Evolutionary conservation across 2,888 invertebrate species (phyloP).

Genomic region (Meloe dianella): DNA sequence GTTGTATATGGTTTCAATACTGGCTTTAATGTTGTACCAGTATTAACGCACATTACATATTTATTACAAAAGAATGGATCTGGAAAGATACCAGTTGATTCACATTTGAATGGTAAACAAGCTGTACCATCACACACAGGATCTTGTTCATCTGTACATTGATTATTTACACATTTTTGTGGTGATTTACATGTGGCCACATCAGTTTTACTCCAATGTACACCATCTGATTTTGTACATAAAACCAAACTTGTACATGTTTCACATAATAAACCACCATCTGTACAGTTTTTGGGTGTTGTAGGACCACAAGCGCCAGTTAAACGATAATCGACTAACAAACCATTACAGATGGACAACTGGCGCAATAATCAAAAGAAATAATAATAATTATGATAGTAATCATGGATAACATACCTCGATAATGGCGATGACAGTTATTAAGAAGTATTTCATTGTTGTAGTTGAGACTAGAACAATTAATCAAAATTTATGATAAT

Average conservation of each 20-base stretch:
- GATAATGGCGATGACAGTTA: too few species aligned
- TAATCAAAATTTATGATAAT: too few species aligned
- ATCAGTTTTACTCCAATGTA: neutral
- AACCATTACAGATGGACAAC: neutral
- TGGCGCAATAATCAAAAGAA: too few species aligned
- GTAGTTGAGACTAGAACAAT: too few species aligned
- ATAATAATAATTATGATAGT: too few species aligned
- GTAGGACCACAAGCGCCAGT: neutral
- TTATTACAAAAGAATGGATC: slow-evolving; percentile 14
- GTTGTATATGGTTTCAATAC: neutral
- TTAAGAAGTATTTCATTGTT: too few species aligned
- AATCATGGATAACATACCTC: too few species aligned
- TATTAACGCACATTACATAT: slow-evolving; percentile 13
- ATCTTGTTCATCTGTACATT: neutral
- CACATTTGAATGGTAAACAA: slow-evolving; percentile 13
- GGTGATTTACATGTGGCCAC: neutral
- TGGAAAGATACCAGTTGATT: neutral
- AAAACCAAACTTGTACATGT: slow-evolving; percentile 6
- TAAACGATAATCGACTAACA: slow-evolving; percentile 4
- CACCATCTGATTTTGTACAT: neutral
- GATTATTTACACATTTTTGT: neutral
- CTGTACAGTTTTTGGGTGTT: neutral
- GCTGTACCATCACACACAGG: slow-evolving; percentile 13
- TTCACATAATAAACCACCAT: slow-evolving; percentile 9
- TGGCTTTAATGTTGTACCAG: neutral